A percentile compares a stretch with the other conserved stretches of the same genome.
Evolutionary conservation across 2,888 invertebrate genomes (phyloP).

Genomic region (Erpobdella octoculata): DNA sequence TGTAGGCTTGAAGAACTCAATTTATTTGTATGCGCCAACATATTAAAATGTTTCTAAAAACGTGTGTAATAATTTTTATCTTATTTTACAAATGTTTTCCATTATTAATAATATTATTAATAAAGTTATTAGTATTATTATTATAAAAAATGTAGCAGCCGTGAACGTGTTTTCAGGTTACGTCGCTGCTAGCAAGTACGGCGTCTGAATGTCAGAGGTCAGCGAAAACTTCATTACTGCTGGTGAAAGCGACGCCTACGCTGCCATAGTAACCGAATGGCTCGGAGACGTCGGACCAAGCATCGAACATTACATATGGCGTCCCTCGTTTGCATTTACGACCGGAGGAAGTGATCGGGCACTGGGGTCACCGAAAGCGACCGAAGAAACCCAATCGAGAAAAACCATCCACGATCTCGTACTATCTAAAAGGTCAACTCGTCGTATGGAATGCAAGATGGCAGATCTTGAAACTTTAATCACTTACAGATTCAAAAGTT

Average conservation of each 20-base stretch:
- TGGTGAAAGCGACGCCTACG: not conserved
- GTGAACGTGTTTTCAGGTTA: not conserved
- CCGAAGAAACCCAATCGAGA: not conserved
- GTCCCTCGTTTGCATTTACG: not conserved
- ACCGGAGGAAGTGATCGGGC: not conserved
- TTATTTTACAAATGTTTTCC: not conserved
- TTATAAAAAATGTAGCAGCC: not conserved
- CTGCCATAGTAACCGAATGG: slow-evolving; percentile 3
- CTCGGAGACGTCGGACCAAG: not conserved
- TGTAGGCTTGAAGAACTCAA: too few relatives aligned
- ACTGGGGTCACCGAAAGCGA: not conserved
- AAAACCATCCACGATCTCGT: not conserved
- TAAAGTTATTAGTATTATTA: not conserved
- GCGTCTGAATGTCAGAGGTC: slow-evolving; percentile 3
- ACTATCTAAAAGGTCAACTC: too few relatives aligned
- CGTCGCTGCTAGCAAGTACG: too few relatives aligned
- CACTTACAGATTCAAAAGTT: too few relatives aligned
- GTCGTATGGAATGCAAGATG: too few relatives aligned
- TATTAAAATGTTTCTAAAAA: too few relatives aligned
- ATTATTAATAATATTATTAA: not conserved
- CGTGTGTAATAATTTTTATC: not conserved
- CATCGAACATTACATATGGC: not conserved
- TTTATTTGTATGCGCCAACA: too few relatives aligned
- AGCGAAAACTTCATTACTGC: not conserved
- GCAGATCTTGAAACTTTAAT: too few relatives aligned